These are phyloP conservation scores for Epistrophe eligans DNA, from an alignment of 2,888 invertebrate genomes.

Conservation along the genomic window DNA sequence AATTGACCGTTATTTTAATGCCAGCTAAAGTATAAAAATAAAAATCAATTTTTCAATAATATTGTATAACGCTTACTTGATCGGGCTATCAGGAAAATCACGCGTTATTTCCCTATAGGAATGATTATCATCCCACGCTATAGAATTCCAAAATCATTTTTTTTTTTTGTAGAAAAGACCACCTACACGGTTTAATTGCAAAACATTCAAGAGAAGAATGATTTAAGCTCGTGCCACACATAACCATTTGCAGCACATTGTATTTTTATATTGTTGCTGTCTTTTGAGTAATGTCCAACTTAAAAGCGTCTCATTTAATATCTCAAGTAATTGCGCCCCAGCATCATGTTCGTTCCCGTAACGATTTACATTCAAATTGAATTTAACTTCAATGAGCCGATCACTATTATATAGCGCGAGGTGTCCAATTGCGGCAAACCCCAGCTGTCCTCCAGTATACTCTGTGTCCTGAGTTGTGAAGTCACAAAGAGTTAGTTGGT, in stretches of 20 bases:
- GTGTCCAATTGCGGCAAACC: slow-evolving; percentile 68
- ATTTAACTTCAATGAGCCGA: slow-evolving; percentile 54
- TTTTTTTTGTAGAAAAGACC: not conserved
- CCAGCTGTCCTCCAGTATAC: slow-evolving; percentile 65
- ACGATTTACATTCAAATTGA: slow-evolving; percentile 68
- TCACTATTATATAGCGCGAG: slow-evolving; percentile 42
- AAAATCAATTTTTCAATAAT: too few species aligned
- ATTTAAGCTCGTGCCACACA: slow-evolving; percentile 55
- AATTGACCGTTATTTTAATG: too few species aligned
- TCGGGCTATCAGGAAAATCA: too few species aligned
- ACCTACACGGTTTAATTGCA: not conserved
- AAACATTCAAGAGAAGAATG: not conserved
- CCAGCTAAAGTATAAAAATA: too few species aligned
- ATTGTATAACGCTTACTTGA: too few species aligned
- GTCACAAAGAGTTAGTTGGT: slow-evolving; percentile 19
- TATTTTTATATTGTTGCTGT: slow-evolving; percentile 36
- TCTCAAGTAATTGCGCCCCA: slow-evolving; percentile 45
- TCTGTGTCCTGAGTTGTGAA: slow-evolving; percentile 16
- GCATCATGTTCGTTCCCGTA: slow-evolving; percentile 35
- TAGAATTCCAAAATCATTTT: not conserved
- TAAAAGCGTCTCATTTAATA: slow-evolving; percentile 39
- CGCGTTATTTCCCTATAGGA: too few species aligned
- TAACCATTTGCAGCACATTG: not conserved
- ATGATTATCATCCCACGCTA: too few species aligned
- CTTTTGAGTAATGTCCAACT: slow-evolving; percentile 6